Percentiles rank a stretch among this genome's conserved stretches.
Conservation (phyloP, 2,113 vertebrate genomes). For the Semnopithecus entellus region DNA sequence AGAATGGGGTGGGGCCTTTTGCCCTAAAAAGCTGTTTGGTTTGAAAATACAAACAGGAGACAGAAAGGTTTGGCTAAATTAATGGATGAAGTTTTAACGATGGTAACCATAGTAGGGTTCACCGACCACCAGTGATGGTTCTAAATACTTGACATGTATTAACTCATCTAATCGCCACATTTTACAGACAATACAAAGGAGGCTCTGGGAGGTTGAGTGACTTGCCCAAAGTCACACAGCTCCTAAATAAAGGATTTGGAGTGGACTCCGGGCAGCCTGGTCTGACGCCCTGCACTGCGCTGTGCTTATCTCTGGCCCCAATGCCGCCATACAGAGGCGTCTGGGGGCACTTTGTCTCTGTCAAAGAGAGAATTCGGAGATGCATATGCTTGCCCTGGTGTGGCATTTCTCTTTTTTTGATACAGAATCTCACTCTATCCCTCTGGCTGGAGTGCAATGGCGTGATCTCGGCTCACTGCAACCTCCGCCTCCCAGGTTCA, state of each 20-base stretch:
- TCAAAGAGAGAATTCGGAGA: background rate
- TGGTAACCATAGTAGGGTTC: background rate
- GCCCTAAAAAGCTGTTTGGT: background rate
- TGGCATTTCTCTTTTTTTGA: no score
- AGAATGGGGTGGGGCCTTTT: no score
- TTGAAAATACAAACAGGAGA: background rate
- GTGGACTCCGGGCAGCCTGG: background rate
- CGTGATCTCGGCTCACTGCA: no score
- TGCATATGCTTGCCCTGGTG: background rate
- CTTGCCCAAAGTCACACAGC: background rate
- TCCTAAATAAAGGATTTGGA: background rate
- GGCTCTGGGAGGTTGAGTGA: background rate
- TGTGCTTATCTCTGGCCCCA: background rate
- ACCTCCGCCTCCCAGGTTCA: no score
- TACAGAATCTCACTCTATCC: no score
- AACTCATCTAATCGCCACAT: background rate
- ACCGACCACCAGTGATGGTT: background rate
- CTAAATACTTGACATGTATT: background rate
- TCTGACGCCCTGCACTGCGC: rapidly evolving
- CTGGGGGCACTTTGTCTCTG: background rate
- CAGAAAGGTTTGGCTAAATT: background rate
- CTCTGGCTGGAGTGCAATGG: no score
- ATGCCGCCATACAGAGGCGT: background rate
- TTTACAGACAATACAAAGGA: background rate
- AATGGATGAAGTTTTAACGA: background rate